Evolutionary conservation across 2,113 vertebrate species (phyloP), one percentile per base, ranked within the genome.

Genomic region (Ifrita kowaldi): DNA sequence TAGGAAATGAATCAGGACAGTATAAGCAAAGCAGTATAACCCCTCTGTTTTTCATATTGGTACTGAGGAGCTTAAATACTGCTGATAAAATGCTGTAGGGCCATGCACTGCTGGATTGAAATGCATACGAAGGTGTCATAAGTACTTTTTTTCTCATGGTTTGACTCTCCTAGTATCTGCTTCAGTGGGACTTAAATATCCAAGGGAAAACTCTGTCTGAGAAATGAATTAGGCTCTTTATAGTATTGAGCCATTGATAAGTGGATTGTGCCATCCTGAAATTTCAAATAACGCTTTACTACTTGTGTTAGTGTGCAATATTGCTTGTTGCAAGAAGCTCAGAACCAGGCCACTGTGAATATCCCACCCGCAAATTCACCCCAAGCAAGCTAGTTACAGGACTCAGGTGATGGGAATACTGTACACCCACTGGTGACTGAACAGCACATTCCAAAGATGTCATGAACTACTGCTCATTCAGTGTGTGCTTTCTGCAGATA

Each of bases 391-490:
- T 55, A 60, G 62, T 79, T 77, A 42, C 32, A 76, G 46, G 42
- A 49, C 41, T 85, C 37, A 14, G 39, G 55, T 77, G 50, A 77
- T 75, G 53, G 26, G 62, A 91, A 90, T 70, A 83, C 59, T 8
- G 9, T 73, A 69, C 53, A 49, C 33, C 79, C n/a, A n/a, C 50
- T 59, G 42, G 63, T 63, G 80, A 82, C 55, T 35, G 53, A 83
- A 28, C 55, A 88, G 70, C 75, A 87, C 69, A 74, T 91, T 83
- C 89, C 84, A 76, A 52, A 33, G 76, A 28, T 44, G 60, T 82
- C 64, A 77, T 17, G 32, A 96, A 96, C 77, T 89, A 87, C 80
- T 81, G 67, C 76, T 65, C 74, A 75, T 92, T 95, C 80, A 89
- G 24, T 32, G 55, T 74, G 63, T 73, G 50, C 59, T 86, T 90